Conservation (phyloP, 2,113 vertebrate genomes). For the Ceyx margarethae region DNA sequence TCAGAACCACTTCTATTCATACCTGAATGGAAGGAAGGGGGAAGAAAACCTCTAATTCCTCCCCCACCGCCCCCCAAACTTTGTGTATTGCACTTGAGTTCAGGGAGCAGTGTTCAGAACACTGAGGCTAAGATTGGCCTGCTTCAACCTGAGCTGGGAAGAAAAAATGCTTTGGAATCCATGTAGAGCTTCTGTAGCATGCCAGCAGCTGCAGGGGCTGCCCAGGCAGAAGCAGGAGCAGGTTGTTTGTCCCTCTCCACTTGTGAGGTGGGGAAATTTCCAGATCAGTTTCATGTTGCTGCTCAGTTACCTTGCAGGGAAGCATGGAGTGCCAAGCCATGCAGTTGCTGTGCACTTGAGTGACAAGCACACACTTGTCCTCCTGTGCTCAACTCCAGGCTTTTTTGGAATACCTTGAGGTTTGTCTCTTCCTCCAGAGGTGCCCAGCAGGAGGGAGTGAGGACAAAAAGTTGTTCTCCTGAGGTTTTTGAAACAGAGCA, state of each 20-base stretch:
- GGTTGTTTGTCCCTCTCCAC: background rate
- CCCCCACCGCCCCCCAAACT: background rate
- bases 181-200: background rate
- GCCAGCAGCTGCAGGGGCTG: background rate
- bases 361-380: background rate
- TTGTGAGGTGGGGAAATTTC: background rate
- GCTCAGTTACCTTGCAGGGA: background rate
- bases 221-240: background rate
- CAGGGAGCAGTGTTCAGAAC: background rate
- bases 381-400: background rate
- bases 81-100: background rate
- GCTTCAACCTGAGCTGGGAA: background rate
- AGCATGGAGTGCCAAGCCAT: background rate
- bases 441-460: background rate
- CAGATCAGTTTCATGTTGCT: background rate
- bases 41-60: background rate
- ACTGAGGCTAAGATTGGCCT: background rate
- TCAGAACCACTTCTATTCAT: background rate
- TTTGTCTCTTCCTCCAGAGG: background rate
- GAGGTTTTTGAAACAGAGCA: background rate
- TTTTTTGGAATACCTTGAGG: background rate
- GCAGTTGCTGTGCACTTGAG: background rate
- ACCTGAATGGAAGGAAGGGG: background rate
- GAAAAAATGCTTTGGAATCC: background rate
- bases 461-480: background rate